phyloP scores from a whole-genome alignment of 2,888 invertebrate species.

The Neoascia interrupta region DNA sequence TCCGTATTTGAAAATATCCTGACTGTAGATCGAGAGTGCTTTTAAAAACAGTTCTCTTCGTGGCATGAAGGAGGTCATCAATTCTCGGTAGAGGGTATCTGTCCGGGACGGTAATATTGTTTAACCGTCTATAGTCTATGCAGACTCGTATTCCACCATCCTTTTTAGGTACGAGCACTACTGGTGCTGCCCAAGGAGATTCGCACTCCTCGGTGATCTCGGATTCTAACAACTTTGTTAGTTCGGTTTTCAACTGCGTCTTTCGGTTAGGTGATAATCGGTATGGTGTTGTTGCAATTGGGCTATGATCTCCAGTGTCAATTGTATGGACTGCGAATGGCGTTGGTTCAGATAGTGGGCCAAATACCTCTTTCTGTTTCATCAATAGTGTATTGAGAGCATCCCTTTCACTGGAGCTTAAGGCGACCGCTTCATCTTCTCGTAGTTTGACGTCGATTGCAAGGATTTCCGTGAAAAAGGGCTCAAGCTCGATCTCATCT shows the following conservation, averaged over 20 bases:
- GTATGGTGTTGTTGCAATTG: conserved; percentile 75
- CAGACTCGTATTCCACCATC: conserved; percentile 74
- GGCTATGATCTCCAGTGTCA: conserved; percentile 72
- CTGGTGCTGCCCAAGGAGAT: conserved; percentile 75
- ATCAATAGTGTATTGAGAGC: no score
- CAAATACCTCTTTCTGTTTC: not conserved
- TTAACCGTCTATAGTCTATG: conserved; percentile 74
- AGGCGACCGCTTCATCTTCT: no score
- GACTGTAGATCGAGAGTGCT: conserved; percentile 71
- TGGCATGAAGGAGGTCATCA: no score
- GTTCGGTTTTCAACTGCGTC: conserved; percentile 60
- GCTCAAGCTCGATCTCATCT: no score
- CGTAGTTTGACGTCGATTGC: no score
- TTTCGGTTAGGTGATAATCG: conserved; percentile 71
- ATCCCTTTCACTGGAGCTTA: no score
- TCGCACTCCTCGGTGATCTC: conserved; percentile 76
- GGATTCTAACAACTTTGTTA: conserved; percentile 72
- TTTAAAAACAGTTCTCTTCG: conserved; percentile 33
- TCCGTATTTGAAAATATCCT: conserved; percentile 60
- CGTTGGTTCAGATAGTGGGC: not conserved
- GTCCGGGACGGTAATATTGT: no score
- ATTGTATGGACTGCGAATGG: conserved; percentile 70
- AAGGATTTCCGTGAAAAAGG: no score
- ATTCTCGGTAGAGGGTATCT: no score
- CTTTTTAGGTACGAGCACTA: conserved; percentile 75